Base-by-base conservation (phyloP, 1,140 invertebrate species). In the Eueides isabella region DNA sequence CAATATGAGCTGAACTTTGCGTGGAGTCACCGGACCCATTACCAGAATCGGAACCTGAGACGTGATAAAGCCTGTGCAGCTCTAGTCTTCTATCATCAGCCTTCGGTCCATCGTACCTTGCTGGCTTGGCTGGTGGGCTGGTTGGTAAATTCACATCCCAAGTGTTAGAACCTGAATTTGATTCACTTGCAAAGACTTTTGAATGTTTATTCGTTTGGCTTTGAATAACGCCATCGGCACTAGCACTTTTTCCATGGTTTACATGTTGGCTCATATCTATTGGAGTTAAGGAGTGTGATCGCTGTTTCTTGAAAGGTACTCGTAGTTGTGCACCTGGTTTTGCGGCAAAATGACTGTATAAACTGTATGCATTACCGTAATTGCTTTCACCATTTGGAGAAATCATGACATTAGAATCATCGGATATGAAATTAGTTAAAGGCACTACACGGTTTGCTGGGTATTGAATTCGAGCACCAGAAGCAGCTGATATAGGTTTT, bases 1-100 rank as follows among this genome's bases (percentile, higher is more conserved):
- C 95, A 14, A 95, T 95, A 61, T 95, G 94, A 14, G 95, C 95
- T 14, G 95, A 96, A 80, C 95, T 96, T 70, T 96, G 95, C 0
- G 95, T 96, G 0, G 96, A 96, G 85, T 98, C 97, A 0, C 97
- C 97, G 0, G 97, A 97, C 0, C 97, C 97, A 80, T 98, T 97
- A 2, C 97, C 97, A 11, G 97, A 97, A 92, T 98, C 97, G 1
- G 97, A 97, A 1, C 97, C 97, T 61, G 97, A 97, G 1, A 97
- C 96, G 74, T 97, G 96, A 80, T 97, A 97, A 0, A 95, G 94
- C 28, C 94, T 92, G 26, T 95, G 93, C 7, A 94, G 83, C 76
- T 95, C 94, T 5, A 94, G 74, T 19, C 90, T 77, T 70, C 89
- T 81, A 9, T 91, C 91, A 31, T 92, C 89, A 26, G 89, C 85